These are phyloP conservation scores for Epicauta chinensis DNA, from an alignment of 1,140 invertebrate species.

Conservation along the genomic window DNA sequence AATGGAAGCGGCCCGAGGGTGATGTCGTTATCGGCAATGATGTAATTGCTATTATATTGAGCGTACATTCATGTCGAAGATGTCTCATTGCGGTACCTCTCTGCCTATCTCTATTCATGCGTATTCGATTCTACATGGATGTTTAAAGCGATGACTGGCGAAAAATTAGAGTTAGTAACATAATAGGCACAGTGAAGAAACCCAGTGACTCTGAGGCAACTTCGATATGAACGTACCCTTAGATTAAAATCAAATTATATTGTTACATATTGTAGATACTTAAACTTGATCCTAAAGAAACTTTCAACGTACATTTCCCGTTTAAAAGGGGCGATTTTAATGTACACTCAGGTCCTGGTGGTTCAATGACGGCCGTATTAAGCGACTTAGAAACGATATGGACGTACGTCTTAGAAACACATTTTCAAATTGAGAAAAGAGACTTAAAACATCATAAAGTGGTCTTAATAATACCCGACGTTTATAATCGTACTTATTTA, in stretches of 20 bases:
- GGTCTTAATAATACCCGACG: conserved; percentile 84
- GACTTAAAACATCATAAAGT: conserved; percentile 79
- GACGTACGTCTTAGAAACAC: conserved; percentile 69
- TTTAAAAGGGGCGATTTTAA: conserved; percentile 82
- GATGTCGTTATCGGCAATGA: conserved; percentile 63
- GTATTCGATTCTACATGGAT: too few species aligned
- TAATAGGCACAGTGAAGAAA: too few species aligned
- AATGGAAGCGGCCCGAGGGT: conserved; percentile 56
- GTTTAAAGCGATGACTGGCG: too few species aligned
- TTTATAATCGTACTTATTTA: conserved; percentile 82
- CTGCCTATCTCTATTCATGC: too few species aligned
- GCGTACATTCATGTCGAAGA: too few species aligned
- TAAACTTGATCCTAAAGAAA: conserved; percentile 61
- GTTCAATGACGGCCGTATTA: conserved; percentile 75
- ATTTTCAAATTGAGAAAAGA: conserved; percentile 67
- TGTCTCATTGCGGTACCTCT: too few species aligned
- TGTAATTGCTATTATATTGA: conserved; percentile 29
- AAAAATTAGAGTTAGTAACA: too few species aligned
- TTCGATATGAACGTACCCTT: too few species aligned
- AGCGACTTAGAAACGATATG: conserved; percentile 84
- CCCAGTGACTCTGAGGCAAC: too few species aligned
- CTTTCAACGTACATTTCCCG: conserved; percentile 86
- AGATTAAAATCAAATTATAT: too few species aligned
- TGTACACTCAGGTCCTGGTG: conserved; percentile 73
- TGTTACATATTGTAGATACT: conserved; percentile 50